Evolutionary conservation across 2,888 invertebrate genomes (phyloP).

Genomic region (Drosophila kuntzei): DNA sequence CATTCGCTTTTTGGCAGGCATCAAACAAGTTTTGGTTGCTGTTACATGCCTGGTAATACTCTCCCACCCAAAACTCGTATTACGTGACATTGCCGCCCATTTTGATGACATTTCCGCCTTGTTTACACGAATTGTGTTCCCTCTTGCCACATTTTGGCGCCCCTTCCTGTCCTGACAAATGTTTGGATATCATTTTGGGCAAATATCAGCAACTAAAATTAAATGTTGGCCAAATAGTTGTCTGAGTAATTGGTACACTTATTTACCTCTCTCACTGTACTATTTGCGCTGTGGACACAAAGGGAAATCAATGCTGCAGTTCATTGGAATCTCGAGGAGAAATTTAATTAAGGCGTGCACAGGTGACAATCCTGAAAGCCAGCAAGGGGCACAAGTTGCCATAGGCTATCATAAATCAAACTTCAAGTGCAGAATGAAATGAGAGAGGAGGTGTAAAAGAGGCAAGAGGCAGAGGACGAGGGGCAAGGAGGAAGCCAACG

Average conservation of each 20-base stretch:
- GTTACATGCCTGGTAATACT: slow-evolving; percentile 6
- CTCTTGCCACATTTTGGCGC: slow-evolving; percentile 8
- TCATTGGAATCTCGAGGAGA: slow-evolving; percentile 51
- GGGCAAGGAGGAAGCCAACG: slow-evolving; percentile 20
- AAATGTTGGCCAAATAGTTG: slow-evolving; percentile 69
- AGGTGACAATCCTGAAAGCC: slow-evolving; percentile 64
- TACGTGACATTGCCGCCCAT: slow-evolving; percentile 59
- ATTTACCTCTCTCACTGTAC: slow-evolving; percentile 56
- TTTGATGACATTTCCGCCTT: slow-evolving; percentile 52
- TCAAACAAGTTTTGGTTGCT: slow-evolving; percentile 29
- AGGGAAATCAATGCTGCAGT: slow-evolving; percentile 52
- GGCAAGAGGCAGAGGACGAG: background rate
- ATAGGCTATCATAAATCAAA: slow-evolving; percentile 68
- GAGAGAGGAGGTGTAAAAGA: background rate
- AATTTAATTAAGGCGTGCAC: slow-evolving; percentile 73
- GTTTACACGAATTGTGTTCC: slow-evolving; percentile 60
- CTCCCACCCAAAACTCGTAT: slow-evolving; percentile 20
- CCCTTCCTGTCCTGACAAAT: slow-evolving; percentile 23
- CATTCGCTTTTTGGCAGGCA: slow-evolving; percentile 22
- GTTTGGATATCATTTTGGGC: slow-evolving; percentile 68
- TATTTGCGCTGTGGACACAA: slow-evolving; percentile 22
- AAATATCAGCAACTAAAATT: slow-evolving; percentile 56
- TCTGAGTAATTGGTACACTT: slow-evolving; percentile 64
- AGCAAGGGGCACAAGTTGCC: slow-evolving; percentile 22
- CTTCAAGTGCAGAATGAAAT: slow-evolving; percentile 36